phyloP scores from a whole-genome alignment of 2,888 invertebrate genomes.

The Leptarthrus brevirostris region DNA sequence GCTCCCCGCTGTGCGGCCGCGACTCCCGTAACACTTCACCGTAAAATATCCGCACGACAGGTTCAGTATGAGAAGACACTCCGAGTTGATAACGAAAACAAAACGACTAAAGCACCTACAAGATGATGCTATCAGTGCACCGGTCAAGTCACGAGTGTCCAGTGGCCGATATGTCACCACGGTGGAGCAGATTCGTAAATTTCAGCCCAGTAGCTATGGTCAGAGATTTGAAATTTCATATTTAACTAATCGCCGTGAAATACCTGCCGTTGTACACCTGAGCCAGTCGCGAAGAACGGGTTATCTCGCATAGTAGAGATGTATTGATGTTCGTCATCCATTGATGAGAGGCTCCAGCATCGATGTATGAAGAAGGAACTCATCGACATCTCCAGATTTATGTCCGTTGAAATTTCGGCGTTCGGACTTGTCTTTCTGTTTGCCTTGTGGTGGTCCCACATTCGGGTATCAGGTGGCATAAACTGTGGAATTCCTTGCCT shows the following conservation, averaged over 20 bases:
- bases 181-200: slow-evolving; percentile 27
- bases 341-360: neutral
- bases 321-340: neutral
- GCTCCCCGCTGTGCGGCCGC: slow-evolving; percentile 52
- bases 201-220: slow-evolving; percentile 22
- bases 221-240: slow-evolving; percentile 36
- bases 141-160: neutral
- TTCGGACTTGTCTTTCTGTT: slow-evolving; percentile 1
- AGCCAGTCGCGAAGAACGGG: neutral
- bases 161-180: slow-evolving; percentile 18
- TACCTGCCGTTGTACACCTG: slow-evolving; percentile 34
- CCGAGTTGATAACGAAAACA: slow-evolving; percentile 19
- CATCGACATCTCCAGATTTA: slow-evolving; percentile 31
- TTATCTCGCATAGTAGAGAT: neutral
- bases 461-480: slow-evolving; percentile 28
- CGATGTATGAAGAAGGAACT: slow-evolving; percentile 6
- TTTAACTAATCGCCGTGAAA: slow-evolving; percentile 47
- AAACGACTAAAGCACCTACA: slow-evolving; percentile 8
- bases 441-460: slow-evolving; percentile 20
- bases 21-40: slow-evolving; percentile 53
- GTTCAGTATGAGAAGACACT: slow-evolving; percentile 1
- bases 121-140: slow-evolving; percentile 14
- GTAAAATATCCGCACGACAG: slow-evolving; percentile 45
- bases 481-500: slow-evolving; percentile 18
- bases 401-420: slow-evolving; percentile 16